Evolutionary conservation across 2,113 vertebrate species (phyloP).

Genomic region (Dromaius novaehollandiae): DNA sequence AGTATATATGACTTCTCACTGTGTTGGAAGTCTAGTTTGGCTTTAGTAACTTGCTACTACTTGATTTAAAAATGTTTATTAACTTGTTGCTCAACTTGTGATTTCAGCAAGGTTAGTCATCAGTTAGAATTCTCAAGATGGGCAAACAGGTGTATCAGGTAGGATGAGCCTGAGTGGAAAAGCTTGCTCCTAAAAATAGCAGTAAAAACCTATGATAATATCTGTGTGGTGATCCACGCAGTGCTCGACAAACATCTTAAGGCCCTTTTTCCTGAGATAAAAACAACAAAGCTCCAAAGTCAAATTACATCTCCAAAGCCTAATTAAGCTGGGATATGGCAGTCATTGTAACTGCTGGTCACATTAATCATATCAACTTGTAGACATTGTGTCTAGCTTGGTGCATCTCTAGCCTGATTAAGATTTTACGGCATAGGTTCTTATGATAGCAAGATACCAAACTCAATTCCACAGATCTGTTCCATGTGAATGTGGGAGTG

Average conservation of each 20-base stretch:
- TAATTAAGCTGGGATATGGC: neutral
- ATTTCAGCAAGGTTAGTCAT: slow-evolving; percentile 57
- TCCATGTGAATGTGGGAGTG: neutral
- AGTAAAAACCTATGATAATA: neutral
- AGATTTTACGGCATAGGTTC: neutral
- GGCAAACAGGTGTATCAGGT: slow-evolving; percentile 63
- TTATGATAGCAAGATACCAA: neutral
- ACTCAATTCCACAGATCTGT: accelerated
- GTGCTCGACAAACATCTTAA: neutral
- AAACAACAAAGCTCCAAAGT: neutral
- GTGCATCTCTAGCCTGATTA: neutral
- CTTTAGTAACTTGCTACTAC: slow-evolving; percentile 41
- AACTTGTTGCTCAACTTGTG: slow-evolving; percentile 56
- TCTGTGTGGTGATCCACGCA: neutral
- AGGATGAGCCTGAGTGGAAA: slow-evolving; percentile 62
- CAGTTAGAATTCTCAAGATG: neutral
- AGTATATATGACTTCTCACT: neutral
- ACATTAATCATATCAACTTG: neutral
- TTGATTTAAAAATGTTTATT: slow-evolving; percentile 55
- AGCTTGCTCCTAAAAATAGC: slow-evolving; percentile 32
- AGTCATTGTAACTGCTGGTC: neutral
- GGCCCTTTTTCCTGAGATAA: slow-evolving; percentile 17
- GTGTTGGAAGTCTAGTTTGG: neutral
- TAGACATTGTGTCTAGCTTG: neutral
- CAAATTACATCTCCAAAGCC: neutral